Evolutionary conservation across 2,113 vertebrate genomes (phyloP).

Genomic region (Gobiocypris rarus): DNA sequence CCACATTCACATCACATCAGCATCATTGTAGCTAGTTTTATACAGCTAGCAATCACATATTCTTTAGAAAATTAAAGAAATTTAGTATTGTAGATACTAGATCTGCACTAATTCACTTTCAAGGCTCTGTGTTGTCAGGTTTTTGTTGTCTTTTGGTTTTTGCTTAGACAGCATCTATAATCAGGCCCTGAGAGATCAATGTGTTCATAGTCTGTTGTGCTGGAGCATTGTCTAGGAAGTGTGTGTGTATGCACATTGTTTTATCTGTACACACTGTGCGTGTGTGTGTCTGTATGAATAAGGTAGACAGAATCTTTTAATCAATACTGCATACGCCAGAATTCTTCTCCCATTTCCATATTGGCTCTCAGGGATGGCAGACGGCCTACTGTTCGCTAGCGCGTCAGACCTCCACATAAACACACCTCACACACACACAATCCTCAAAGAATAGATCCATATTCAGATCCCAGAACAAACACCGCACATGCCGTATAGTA

Average conservation of each 20-base stretch:
- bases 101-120: not conserved
- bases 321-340: constrained; percentile 40
- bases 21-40: not conserved
- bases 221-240: constrained; percentile 2
- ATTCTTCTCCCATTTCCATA: not conserved
- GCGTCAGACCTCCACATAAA: constrained; percentile 11
- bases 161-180: constrained; percentile 15
- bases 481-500: not conserved
- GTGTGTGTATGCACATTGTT: not conserved
- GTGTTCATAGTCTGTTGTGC: constrained; percentile 13
- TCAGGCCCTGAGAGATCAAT: not conserved
- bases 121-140: not conserved
- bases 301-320: constrained; percentile 17
- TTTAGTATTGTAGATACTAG: not conserved
- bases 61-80: not conserved
- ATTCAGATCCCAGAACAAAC: constrained; percentile 1
- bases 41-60: not conserved
- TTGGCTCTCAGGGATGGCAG: constrained; percentile 9
- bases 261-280: not conserved
- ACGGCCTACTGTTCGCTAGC: not conserved
- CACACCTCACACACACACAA: constrained; percentile 4
- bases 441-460: not conserved
- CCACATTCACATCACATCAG: not conserved
- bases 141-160: not conserved
- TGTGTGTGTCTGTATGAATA: constrained; percentile 16